These are phyloP conservation scores for Antennarius striatus DNA, from an alignment of 2,113 vertebrate species.

Conservation along the genomic window DNA sequence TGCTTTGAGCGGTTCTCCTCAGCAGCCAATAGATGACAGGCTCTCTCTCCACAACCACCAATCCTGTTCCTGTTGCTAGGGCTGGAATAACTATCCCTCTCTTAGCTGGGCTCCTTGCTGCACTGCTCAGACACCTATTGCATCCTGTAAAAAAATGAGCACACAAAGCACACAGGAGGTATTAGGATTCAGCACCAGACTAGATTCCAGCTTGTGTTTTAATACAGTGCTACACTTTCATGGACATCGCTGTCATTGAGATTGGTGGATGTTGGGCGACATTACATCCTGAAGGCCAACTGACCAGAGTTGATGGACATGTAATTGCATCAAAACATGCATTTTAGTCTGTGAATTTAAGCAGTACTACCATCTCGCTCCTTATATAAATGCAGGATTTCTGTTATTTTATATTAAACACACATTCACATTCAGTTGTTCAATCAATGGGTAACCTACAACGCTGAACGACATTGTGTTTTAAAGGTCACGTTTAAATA, in stretches of 20 bases:
- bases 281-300: constrained; percentile 14
- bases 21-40: constrained; percentile 73
- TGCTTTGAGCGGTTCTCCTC: constrained; percentile 62
- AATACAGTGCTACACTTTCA: constrained; percentile 45
- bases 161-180: constrained; percentile 49
- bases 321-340: constrained; percentile 10
- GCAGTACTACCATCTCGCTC: too few relatives aligned
- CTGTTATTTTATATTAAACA: neutral
- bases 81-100: constrained; percentile 75
- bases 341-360: too few relatives aligned
- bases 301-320: constrained; percentile 13
- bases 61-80: constrained; percentile 79
- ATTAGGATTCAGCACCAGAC: constrained; percentile 64
- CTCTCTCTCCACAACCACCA: constrained; percentile 65
- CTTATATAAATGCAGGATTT: too few relatives aligned
- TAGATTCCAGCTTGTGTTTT: constrained; percentile 42
- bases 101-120: constrained; percentile 65
- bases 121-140: constrained; percentile 76
- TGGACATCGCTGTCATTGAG: constrained; percentile 29
- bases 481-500: constrained; percentile 9
- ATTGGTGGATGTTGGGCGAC: constrained; percentile 29
- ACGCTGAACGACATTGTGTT: neutral
- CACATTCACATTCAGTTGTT: neutral
- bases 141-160: constrained; percentile 67
- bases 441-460: neutral